Evolutionary conservation across 1,140 invertebrate species (phyloP).

Genomic region (Anoplolepis gracilipes): DNA sequence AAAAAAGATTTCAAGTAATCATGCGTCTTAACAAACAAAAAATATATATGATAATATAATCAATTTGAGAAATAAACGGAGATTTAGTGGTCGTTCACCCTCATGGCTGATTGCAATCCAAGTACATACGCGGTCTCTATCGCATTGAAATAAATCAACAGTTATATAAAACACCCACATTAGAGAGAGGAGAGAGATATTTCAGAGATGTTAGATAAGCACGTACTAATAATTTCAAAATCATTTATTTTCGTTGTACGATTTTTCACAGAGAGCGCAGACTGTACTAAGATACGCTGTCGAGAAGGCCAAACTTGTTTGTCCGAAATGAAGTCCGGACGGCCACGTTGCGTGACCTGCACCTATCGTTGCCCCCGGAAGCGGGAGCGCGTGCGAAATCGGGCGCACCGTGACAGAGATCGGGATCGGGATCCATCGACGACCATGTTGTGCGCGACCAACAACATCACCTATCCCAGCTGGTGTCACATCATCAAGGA

Average conservation of each 20-base stretch:
- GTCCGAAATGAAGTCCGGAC: slow-evolving; percentile 89
- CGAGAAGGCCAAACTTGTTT: slow-evolving; percentile 92
- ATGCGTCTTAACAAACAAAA: background rate
- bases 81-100: background rate
- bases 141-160: background rate
- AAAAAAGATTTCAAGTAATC: background rate
- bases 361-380: slow-evolving; percentile 87
- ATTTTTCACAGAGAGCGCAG: slow-evolving; percentile 89
- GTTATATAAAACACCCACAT: background rate
- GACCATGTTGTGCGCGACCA: slow-evolving; percentile 91
- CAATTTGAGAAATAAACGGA: background rate
- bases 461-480: slow-evolving; percentile 93
- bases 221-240: background rate
- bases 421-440: slow-evolving; percentile 82
- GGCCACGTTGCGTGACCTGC: slow-evolving; percentile 93
- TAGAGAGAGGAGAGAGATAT: no score
- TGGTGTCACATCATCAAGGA: slow-evolving; percentile 95
- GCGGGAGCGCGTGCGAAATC: slow-evolving; percentile 81
- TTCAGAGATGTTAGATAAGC: background rate
- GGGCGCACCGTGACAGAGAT: slow-evolving; percentile 83
- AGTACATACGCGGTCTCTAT: background rate
- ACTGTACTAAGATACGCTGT: slow-evolving; percentile 91
- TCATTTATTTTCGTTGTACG: background rate
- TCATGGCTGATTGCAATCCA: background rate
- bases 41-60: background rate